phyloP scores from a whole-genome alignment of 2,888 invertebrate species.

The Leuctra nigra region DNA sequence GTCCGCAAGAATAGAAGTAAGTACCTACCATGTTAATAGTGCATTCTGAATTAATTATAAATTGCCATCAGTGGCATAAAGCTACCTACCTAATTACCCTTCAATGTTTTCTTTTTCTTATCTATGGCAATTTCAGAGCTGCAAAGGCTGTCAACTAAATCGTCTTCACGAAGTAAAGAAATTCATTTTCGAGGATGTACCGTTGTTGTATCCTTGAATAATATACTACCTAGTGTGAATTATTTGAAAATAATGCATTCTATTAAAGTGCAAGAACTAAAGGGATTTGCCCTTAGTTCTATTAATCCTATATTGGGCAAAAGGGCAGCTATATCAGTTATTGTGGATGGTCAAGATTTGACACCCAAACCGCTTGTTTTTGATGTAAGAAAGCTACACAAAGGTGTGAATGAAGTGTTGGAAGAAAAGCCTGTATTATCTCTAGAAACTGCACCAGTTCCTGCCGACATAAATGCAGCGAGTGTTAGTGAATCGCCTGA shows the following conservation, averaged over 20 bases:
- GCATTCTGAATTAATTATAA: too few species aligned
- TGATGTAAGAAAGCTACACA: neutral
- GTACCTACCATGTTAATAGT: too few species aligned
- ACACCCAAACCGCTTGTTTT: constrained; percentile 20
- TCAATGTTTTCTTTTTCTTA: too few species aligned
- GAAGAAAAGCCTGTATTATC: neutral
- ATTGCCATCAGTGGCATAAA: too few species aligned
- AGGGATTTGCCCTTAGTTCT: neutral
- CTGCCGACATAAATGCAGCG: neutral
- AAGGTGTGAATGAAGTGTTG: neutral
- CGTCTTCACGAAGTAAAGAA: constrained; percentile 57
- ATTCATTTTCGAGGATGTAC: constrained; percentile 62
- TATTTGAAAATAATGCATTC: too few species aligned
- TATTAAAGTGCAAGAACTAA: too few species aligned
- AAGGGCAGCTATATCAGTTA: constrained; percentile 6
- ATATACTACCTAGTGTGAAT: too few species aligned
- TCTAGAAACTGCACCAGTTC: neutral
- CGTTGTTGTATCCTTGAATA: constrained; percentile 51
- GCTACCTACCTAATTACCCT: too few species aligned
- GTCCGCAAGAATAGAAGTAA: constrained; percentile 46
- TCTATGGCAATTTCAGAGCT: constrained; percentile 59
- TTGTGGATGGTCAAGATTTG: constrained; percentile 18
- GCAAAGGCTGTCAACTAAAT: constrained; percentile 60
- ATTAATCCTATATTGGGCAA: constrained; percentile 1
- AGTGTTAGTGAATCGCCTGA: neutral